Evolutionary conservation across 2,888 invertebrate species (phyloP).

Genomic region (Octonoba sinensis): DNA sequence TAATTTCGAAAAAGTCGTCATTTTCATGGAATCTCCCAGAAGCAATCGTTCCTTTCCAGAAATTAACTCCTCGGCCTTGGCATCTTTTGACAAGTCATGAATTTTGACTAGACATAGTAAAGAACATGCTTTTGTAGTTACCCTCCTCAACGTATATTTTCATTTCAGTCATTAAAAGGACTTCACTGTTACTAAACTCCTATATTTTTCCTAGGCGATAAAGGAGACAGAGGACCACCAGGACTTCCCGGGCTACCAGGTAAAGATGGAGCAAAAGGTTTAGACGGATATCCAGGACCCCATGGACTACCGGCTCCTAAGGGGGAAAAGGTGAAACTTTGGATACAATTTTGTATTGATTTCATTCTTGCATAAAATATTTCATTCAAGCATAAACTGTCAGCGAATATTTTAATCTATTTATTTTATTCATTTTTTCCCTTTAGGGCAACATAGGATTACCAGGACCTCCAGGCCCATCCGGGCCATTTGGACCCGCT

Average conservation of each 20-base stretch:
- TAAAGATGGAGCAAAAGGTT: constrained; percentile 66
- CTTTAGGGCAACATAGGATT: constrained; percentile 42
- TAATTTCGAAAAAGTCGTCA: no score
- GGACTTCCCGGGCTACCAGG: constrained; percentile 74
- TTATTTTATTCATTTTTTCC: neutral
- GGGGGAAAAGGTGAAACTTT: constrained; percentile 59
- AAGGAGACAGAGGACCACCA: constrained; percentile 70
- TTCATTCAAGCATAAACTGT: no score
- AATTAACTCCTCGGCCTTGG: no score
- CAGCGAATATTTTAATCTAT: no score
- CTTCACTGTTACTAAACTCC: no score
- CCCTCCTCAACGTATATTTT: no score
- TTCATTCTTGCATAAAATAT: neutral
- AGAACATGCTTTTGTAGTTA: no score
- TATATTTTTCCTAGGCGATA: constrained; percentile 48
- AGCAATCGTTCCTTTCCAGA: no score
- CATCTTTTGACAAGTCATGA: no score
- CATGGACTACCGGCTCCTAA: constrained; percentile 50
- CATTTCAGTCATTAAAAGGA: no score
- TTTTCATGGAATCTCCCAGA: no score
- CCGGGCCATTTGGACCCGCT: constrained; percentile 77
- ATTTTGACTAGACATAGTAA: no score
- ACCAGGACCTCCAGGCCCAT: constrained; percentile 71
- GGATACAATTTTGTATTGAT: neutral
- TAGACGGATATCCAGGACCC: constrained; percentile 63